Evolutionary conservation across 2,888 invertebrate genomes (phyloP), one percentile per base, ranked within the genome.

Genomic region (Agonum fuliginosum): DNA sequence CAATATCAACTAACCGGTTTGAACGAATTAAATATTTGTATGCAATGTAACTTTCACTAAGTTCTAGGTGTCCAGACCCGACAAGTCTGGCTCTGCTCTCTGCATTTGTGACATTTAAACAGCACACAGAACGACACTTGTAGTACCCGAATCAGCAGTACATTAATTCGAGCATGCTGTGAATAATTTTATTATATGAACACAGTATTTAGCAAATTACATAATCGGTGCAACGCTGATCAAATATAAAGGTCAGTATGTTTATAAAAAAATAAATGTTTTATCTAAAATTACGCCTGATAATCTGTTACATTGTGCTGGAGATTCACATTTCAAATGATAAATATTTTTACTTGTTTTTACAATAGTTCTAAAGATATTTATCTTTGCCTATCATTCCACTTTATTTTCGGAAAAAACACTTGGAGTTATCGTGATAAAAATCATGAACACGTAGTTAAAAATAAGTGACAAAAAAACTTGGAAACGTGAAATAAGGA

Each of bases 211-310:
- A n/a, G 54, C n/a, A 5, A 24, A 70, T 70, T 70, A 43, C 17
- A 27, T 70, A 70, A 69, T 17, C 69, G 69, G 37, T n/a, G 67
- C 67, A 34, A 19, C 24, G 41, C 37, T 69, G 41, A 43, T 24
- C 46, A n/a, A 43, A 67, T 41, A 41, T 46, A 70, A 70, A 70
- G 70, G 70, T 70, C 70, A 70, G 46, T 70, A 30, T 70, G 70
- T 69, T 70, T 70, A 17, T 70, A 48, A 48, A 48, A 70, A 46
- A 70, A 70, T 70, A 69, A 69, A 69, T 46, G 54, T 54, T 10
- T 24, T 54, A 54, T 54, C 54, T 54, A 54, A 54, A 54, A 54
- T 24, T 54, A 54, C 24, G 12, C 54, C 37, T 54, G 54, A 54
- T 54, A 54, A 54, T 12, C 24, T n/a, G 8, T 12, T 37, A 54